phyloP scores from a whole-genome alignment of 2,113 vertebrate species.

The Ciconia stormi region DNA sequence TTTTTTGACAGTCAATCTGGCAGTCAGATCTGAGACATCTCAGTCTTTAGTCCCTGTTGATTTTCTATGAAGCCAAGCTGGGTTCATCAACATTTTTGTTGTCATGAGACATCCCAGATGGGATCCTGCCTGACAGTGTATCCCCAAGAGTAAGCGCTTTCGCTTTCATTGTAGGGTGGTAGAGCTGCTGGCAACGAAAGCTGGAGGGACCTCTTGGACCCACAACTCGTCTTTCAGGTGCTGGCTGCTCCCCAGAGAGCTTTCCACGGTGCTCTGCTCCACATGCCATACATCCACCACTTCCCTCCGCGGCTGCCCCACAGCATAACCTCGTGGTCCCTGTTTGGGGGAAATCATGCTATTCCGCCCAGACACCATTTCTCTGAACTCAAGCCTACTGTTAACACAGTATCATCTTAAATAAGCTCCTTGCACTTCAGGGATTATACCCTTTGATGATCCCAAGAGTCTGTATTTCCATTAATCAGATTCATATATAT shows the following conservation, averaged over 20 bases:
- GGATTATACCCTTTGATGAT: not conserved
- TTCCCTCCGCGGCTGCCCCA: not conserved
- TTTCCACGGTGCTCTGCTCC: not conserved
- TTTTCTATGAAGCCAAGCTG: not conserved
- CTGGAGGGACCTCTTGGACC: not conserved
- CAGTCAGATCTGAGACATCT: not conserved
- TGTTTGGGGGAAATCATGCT: not conserved
- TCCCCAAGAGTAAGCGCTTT: not conserved
- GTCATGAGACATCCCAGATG: not conserved
- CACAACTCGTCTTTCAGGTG: not conserved
- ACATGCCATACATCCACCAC: not conserved
- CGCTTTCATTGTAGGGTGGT: rapidly evolving
- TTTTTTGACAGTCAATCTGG: not conserved
- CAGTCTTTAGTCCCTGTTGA: not conserved
- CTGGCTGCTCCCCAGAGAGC: not conserved
- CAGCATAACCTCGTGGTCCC: not conserved
- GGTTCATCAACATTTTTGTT: not conserved
- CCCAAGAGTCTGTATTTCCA: not conserved
- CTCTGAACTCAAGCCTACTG: not conserved
- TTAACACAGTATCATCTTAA: not conserved
- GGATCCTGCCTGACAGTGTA: not conserved
- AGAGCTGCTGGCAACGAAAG: not conserved
- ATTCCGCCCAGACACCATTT: not conserved
- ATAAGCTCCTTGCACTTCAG: not conserved
- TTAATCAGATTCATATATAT: not conserved